A percentile compares a stretch with the other conserved stretches of the same genome.
Conservation (phyloP, 2,888 invertebrate genomes). For the Tuta absoluta region DNA sequence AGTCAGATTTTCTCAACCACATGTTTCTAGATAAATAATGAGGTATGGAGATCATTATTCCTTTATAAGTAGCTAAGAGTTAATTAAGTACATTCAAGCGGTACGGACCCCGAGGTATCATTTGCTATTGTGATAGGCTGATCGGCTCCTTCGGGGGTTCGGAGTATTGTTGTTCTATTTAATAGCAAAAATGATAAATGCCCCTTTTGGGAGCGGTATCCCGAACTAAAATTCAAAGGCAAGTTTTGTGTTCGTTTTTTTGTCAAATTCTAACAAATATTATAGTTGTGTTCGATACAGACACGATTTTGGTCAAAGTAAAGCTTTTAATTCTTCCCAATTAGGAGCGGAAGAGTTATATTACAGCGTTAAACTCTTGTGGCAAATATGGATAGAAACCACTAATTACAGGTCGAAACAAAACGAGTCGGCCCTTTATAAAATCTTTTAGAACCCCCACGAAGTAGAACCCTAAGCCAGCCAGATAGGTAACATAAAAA, state of each 20-base stretch:
- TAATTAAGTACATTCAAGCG: constrained; percentile 76
- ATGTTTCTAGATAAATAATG: constrained; percentile 47
- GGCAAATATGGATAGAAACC: constrained; percentile 61
- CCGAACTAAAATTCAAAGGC: constrained; percentile 50
- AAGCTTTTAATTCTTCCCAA: constrained; percentile 20
- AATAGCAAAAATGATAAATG: constrained; percentile 81
- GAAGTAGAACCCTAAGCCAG: constrained; percentile 53
- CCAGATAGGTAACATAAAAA: constrained; percentile 61
- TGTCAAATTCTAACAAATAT: background rate
- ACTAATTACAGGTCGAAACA: constrained; percentile 73
- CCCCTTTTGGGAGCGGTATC: constrained; percentile 60
- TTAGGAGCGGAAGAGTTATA: constrained; percentile 17
- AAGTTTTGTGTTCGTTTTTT: constrained; percentile 39
- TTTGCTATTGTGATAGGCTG: constrained; percentile 77
- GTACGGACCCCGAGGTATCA: constrained; percentile 73
- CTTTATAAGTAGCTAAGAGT: constrained; percentile 70
- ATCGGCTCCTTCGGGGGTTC: constrained; percentile 74
- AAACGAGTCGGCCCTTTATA: constrained; percentile 58
- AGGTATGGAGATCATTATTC: constrained; percentile 59
- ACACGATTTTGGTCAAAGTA: constrained; percentile 8
- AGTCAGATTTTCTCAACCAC: constrained; percentile 37
- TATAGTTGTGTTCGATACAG: background rate
- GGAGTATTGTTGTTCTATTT: constrained; percentile 70
- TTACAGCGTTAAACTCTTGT: constrained; percentile 12
- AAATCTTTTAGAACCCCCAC: constrained; percentile 75